Base-by-base conservation (phyloP, 1,140 invertebrate genomes). In the Zaprionus africanus region DNA sequence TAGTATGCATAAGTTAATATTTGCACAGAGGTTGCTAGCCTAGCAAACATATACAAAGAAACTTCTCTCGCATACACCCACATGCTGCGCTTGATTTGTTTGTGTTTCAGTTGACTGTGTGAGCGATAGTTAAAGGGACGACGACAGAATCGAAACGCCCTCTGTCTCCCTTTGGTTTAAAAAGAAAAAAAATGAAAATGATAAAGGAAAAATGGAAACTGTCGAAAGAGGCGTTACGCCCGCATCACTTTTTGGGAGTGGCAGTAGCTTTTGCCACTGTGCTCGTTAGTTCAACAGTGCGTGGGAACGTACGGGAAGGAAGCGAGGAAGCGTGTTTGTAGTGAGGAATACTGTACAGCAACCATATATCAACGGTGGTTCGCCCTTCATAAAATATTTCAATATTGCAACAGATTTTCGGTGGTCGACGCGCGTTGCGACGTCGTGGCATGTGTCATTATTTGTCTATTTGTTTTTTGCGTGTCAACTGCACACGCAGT, bases 371-470 rank as follows among this genome's bases (percentile, higher is more conserved):
- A n/a, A 46, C 72, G 41, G 12, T 31, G 31, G 46, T 57, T 66
- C 56, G 79, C 66, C 65, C 62, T 61, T 81, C 75, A 90, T 88
- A 87, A 88, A 88, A 90, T 87, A 79, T 87, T 87, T 76, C 81
- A 87, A 84, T 87, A 87, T 87, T 88, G 81, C 70, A 57, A 88
- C 81, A 73, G 78, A 84, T 88, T 87, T 85, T 73, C 58, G 56
- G 38, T 17, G 60, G 71, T 51, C 53, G 60, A 54, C 31, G 43
- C 43, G 13, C 13, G 13, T 34, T 34, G 31, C 9, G 31, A 34
- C 31, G 31, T 34, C 49, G 24, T 46, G 67, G 74, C 66, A 81
- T 78, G 70, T 81, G 85, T 81, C 65, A 84, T 88, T 84, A 87
- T 88, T 84, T 78, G 67, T 22, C 61, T 76, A 90, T 87, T 81